Evolutionary conservation across 2,888 invertebrate genomes (phyloP).

Genomic region (Dynastes hyllus): DNA sequence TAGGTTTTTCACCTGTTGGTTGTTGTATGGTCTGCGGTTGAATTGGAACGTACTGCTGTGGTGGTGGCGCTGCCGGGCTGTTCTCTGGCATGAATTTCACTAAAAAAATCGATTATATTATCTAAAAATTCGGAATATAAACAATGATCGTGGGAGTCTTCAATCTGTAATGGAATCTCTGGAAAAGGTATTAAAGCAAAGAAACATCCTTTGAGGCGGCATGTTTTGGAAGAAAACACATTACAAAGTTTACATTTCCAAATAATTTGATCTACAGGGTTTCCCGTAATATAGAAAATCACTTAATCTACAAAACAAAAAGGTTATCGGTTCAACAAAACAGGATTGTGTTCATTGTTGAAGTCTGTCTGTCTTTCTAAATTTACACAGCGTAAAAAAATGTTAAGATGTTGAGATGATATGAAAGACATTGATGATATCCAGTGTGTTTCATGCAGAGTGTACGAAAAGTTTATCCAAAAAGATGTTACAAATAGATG

Average conservation of each 20-base stretch:
- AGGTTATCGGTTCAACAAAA: not conserved
- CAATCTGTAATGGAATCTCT: not conserved
- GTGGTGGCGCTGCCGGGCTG: conserved; percentile 56
- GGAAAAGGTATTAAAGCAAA: too few species aligned
- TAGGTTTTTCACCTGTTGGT: conserved; percentile 46
- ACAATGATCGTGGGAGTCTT: not conserved
- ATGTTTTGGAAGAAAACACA: not conserved
- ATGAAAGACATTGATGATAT: not conserved
- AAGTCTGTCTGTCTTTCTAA: conserved; percentile 10
- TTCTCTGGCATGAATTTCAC: conserved; percentile 65
- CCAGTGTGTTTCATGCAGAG: not conserved
- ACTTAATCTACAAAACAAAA: not conserved
- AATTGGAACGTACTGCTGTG: conserved; percentile 52
- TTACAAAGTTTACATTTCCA: not conserved
- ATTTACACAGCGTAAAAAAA: not conserved
- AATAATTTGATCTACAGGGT: too few species aligned
- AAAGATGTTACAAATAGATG: not conserved
- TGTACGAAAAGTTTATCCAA: not conserved
- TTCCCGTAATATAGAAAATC: too few species aligned
- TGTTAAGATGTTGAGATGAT: not conserved
- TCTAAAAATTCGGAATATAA: not conserved
- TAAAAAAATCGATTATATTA: conserved; percentile 53
- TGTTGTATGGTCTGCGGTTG: conserved; percentile 44
- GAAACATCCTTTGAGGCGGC: not conserved
- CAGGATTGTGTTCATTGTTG: not conserved